These are phyloP conservation scores for Panzeria rudis DNA, from an alignment of 2,888 invertebrate genomes.

Conservation along the genomic window DNA sequence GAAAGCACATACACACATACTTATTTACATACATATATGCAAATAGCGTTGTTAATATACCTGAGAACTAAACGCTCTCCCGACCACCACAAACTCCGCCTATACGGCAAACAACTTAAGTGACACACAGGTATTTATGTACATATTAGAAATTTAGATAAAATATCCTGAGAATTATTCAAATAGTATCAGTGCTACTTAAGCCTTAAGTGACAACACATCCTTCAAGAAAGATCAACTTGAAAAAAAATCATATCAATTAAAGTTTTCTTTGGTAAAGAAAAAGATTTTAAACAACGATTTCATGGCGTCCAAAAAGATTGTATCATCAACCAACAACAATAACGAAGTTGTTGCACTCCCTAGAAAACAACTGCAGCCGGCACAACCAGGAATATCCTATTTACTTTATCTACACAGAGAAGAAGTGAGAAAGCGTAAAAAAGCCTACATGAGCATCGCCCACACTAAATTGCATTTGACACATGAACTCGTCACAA, in stretches of 20 bases:
- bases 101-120: not conserved
- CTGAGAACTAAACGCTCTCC: not conserved
- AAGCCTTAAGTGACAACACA: not conserved
- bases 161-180: conserved; percentile 12
- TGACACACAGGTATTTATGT: not conserved
- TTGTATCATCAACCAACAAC: not conserved
- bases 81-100: too few species aligned
- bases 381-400: not conserved
- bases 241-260: not conserved
- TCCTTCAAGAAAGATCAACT: not conserved
- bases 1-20: too few species aligned
- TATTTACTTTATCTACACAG: conserved; percentile 24
- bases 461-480: conserved; percentile 38
- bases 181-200: conserved; percentile 8
- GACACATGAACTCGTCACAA: conserved; percentile 44
- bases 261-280: not conserved
- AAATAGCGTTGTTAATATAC: not conserved
- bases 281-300: not conserved
- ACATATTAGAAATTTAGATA: conserved; percentile 26
- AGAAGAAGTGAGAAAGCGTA: conserved; percentile 46
- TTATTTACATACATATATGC: not conserved
- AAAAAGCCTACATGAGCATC: not conserved
- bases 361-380: not conserved
- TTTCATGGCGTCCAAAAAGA: not conserved
- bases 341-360: not conserved